A percentile compares a stretch with the other conserved stretches of the same genome.
These are phyloP conservation scores for Morinoia aosen DNA, from an alignment of 2,888 invertebrate genomes.

Conservation along the genomic window DNA sequence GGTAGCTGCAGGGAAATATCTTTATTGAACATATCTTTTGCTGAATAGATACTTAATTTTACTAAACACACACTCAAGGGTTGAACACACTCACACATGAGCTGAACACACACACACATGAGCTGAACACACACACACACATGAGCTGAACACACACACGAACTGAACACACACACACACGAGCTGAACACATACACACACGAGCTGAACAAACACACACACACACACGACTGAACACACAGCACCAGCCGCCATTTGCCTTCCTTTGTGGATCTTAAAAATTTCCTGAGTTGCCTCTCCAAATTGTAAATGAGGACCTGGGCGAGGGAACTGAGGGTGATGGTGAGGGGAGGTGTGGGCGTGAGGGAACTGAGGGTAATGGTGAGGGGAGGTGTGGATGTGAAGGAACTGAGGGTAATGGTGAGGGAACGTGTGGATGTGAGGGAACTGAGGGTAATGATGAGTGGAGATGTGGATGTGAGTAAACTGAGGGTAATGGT, in stretches of 20 bases:
- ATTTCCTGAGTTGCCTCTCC: not conserved
- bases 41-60: not conserved
- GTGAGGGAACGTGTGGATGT: too few species aligned
- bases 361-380: not conserved
- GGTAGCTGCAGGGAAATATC: not conserved
- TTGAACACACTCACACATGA: too few species aligned
- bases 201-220: not conserved
- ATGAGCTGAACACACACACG: too few species aligned
- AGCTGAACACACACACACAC: too few species aligned
- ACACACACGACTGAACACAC: not conserved
- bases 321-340: not conserved
- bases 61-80: too few species aligned
- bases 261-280: constrained; percentile 14
- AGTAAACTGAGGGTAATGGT: not conserved
- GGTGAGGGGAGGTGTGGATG: not conserved
- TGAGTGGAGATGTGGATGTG: not conserved
- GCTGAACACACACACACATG: too few species aligned
- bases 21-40: not conserved
- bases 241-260: not conserved
- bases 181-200: not conserved
- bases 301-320: constrained; percentile 16
- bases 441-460: not conserved
- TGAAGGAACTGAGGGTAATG: too few species aligned
- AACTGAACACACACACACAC: too few species aligned
- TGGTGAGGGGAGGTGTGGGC: not conserved